Base-by-base conservation (phyloP, 2,797 vertebrate species). In the Tiaroga cobitis region DNA sequence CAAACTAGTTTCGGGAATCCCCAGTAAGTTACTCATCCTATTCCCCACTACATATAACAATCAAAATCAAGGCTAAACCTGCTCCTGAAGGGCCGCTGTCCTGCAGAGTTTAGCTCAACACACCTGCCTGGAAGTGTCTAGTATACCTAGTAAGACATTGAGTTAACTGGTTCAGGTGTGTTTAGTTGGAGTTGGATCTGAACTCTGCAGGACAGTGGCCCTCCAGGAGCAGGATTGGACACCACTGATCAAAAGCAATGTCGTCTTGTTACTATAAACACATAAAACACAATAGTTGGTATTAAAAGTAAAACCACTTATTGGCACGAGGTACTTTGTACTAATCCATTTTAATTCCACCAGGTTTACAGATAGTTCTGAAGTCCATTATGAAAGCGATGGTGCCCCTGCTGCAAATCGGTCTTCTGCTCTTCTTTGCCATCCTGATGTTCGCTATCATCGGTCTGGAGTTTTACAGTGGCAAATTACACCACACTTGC, bases 371-470 rank as follows among this genome's bases (percentile, higher is more conserved):
- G 95, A 99, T 99, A 41, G 98, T 99, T 75, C 90, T 99, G 91
- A 99, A 99, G 94, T 99, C 98, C 92, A 99, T 99, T 92, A 99
- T 99, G 96, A 99, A 99, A 94, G 98, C 98, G 74, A 99, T 99
- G 98, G 97, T 99, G 84, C 98, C 98, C 2, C 96, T 99, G 54
- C 97, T 99, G 39, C 98, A 99, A 95, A 99, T 99, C 0, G 98
- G 98, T 75, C 96, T 99, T 70, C 96, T 99, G 67, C 95, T 99
- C 89, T 99, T 99, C 94, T 99, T 99, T 0, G 98, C 98, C 70
- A 99, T 99, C 93, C 96, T 99, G 91, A 99, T 99, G 98, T 99
- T 99, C 29, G 98, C 98, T 46, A 99, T 99, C 92, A 99, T 99
- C 0, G 98, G 98, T 85, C 94, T 99, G 95, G 98, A 99, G 94